These are phyloP conservation scores for Centropyge bicolor DNA, from an alignment of 2,797 vertebrate species.

Conservation along the genomic window DNA sequence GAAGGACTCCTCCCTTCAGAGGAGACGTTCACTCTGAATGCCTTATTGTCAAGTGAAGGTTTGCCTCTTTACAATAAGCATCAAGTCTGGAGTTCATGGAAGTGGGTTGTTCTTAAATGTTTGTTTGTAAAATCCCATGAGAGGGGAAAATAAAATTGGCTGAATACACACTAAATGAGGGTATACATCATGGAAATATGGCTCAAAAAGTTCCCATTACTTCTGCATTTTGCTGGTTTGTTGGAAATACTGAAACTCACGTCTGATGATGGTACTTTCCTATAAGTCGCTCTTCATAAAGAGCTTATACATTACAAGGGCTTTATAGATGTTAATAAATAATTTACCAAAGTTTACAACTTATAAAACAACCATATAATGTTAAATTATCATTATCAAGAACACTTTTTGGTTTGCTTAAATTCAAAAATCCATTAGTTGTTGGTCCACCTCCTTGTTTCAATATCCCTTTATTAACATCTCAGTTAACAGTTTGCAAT, in stretches of 20 bases:
- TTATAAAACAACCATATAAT: too few relatives aligned
- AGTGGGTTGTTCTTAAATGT: conserved; percentile 4
- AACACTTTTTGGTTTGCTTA: not conserved
- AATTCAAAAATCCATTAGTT: not conserved
- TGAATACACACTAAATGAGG: not conserved
- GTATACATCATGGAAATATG: not conserved
- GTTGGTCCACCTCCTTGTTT: too few relatives aligned
- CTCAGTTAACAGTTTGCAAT: not conserved
- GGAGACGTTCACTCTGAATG: conserved; percentile 30
- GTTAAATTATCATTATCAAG: not conserved
- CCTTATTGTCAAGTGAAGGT: conserved; percentile 41
- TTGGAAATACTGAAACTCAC: not conserved
- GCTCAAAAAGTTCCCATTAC: not conserved
- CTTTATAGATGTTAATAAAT: not conserved
- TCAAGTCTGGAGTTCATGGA: not conserved
- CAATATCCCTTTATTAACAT: not conserved
- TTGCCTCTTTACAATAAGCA: conserved; percentile 11
- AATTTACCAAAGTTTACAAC: not conserved
- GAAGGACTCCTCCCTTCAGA: conserved; percentile 51
- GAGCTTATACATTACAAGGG: not conserved
- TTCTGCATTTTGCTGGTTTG: not conserved
- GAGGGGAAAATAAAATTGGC: not conserved
- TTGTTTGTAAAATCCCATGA: not conserved
- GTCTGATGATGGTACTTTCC: too few relatives aligned
- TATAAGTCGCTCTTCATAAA: not conserved